Percentiles rank a stretch among this genome's conserved stretches.
Conservation (phyloP, 2,113 vertebrate species). For the Pelecanoides urinatrix region DNA sequence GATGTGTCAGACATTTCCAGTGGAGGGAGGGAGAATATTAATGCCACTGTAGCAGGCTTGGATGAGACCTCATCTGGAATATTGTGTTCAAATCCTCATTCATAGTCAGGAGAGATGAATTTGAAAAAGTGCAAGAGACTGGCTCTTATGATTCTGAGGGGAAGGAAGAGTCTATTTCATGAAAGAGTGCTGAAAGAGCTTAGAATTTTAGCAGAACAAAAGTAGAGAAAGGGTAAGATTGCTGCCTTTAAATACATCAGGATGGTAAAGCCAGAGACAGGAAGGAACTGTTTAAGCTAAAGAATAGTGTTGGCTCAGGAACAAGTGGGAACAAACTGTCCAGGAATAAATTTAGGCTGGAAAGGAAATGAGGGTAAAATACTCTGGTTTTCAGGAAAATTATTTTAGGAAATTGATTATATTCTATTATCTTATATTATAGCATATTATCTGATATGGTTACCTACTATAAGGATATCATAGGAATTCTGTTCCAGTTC, state of each 20-base stretch:
- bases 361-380: constrained; percentile 21
- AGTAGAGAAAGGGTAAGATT: constrained; percentile 27
- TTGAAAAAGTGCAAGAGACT: background rate
- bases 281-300: constrained; percentile 59
- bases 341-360: constrained; percentile 45
- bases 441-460: background rate
- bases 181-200: constrained; percentile 22
- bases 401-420: background rate
- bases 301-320: constrained; percentile 49
- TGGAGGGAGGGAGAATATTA: constrained; percentile 38
- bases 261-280: constrained; percentile 54
- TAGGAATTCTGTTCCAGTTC: background rate
- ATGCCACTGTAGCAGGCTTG: background rate
- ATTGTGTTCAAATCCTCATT: constrained; percentile 55
- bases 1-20: constrained; percentile 26
- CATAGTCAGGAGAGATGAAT: constrained; percentile 36
- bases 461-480: background rate
- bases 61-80: constrained; percentile 46
- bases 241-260: constrained; percentile 45
- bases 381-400: background rate
- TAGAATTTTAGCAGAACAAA: constrained; percentile 47
- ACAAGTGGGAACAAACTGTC: constrained; percentile 46
- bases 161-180: constrained; percentile 52
- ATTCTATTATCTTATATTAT: background rate
- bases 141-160: constrained; percentile 29